Evolutionary conservation across 2,797 vertebrate genomes (phyloP).

Genomic region (Anas bernieri): DNA sequence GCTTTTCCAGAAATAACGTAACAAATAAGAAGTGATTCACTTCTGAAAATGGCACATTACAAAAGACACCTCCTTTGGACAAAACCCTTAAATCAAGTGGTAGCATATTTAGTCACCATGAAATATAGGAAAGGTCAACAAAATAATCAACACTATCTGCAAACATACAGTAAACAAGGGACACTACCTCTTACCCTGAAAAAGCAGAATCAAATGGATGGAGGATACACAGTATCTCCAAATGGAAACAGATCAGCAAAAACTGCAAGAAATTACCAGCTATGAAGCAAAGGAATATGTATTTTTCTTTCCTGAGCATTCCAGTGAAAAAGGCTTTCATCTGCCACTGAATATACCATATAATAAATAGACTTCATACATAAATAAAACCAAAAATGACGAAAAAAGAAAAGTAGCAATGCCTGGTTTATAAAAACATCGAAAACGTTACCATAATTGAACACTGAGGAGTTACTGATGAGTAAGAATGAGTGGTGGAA

Average conservation of each 20-base stretch:
- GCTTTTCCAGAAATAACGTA: neutral
- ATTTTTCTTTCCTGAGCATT: neutral
- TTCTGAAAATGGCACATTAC: neutral
- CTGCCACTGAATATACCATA: neutral
- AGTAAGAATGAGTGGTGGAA: neutral
- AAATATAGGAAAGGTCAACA: neutral
- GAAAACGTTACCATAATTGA: neutral
- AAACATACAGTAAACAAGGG: neutral
- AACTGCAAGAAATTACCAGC: neutral
- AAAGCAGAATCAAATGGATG: neutral
- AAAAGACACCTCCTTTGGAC: slow-evolving; percentile 20
- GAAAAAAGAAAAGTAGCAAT: neutral
- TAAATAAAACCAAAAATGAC: neutral
- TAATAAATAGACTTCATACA: neutral
- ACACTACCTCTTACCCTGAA: neutral
- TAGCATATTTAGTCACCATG: neutral
- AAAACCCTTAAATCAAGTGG: slow-evolving; percentile 13
- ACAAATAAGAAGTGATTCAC: neutral
- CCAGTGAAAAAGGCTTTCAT: neutral
- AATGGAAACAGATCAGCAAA: neutral
- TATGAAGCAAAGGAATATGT: neutral
- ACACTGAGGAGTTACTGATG: neutral
- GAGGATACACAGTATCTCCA: neutral
- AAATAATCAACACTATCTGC: neutral
- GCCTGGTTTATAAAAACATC: neutral